Evolutionary conservation across 2,888 invertebrate species (phyloP), one percentile per base, ranked within the genome.

Genomic region (Philereme transversata): DNA sequence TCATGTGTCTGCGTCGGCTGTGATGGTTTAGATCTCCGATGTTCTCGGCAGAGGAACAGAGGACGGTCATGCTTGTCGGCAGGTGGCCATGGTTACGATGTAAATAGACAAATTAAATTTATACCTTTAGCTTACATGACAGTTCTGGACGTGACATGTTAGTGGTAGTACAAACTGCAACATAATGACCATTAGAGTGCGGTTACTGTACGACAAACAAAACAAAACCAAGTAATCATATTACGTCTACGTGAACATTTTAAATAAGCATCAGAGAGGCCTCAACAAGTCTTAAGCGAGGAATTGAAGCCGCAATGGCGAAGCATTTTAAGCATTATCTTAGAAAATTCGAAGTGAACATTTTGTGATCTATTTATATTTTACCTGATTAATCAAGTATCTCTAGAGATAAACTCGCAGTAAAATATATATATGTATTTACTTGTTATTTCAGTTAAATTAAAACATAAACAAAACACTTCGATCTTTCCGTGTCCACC

Each of bases 111-210:
- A 90, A 91, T 87, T 86, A 87, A 89, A 89, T 81, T 87, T 87
- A 90, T 90, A 91, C 91, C 91, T 92, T 90, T 89, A 91, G 91
- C 90, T 90, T 90, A 91, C 91, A 92, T 90, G 90, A 90, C 91
- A 92, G 88, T 89, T 91, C 91, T 90, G 91, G 90, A 90, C 90
- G 91, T 92, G 90, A 92, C 90, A 92, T 90, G 91, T 92, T 92
- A 91, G 91, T 92, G 90, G 91, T 90, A 89, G 91, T 88, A 91
- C 90, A 91, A 90, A 92, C 92, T 91, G 92, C 92, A 92, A 92
- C 92, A 91, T 91, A 92, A 92, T 89, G 89, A 91, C 91, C 90
- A 92, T 92, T 92, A 92, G 90, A 90, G 90, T 92, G 92, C 92
- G 87, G 90, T 92, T 91, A 92, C 91, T 90, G 90, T 90, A 90